Conservation (phyloP, 2,888 invertebrate genomes). For the Caradrina clavipalpis region DNA sequence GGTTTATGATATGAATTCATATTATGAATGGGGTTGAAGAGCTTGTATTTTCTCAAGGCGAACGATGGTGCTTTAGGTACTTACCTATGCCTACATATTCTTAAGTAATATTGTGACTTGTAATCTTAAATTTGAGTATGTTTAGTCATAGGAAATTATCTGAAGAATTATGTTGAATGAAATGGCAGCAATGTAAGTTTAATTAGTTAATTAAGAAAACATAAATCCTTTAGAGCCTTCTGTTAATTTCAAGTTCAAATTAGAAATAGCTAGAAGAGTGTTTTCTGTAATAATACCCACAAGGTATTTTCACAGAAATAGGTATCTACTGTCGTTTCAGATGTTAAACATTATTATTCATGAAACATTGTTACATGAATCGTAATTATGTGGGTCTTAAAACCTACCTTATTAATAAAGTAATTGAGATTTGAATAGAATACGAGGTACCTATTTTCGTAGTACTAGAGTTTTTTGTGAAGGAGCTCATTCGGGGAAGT, state of each 20-base stretch:
- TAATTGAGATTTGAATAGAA: too few relatives aligned
- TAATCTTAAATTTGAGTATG: background rate
- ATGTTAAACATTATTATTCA: too few relatives aligned
- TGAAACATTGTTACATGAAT: background rate
- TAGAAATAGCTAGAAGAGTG: background rate
- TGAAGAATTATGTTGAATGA: too few relatives aligned
- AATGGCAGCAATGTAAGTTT: background rate
- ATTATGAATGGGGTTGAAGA: slow-evolving; percentile 52
- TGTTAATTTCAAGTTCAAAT: background rate
- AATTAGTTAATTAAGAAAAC: slow-evolving; percentile 12
- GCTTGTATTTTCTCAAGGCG: slow-evolving; percentile 36
- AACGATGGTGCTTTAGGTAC: slow-evolving; percentile 3
- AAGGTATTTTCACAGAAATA: slow-evolving; percentile 1
- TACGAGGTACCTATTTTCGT: too few relatives aligned
- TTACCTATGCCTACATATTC: slow-evolving; percentile 7
- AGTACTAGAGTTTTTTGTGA: too few relatives aligned
- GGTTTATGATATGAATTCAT: slow-evolving; percentile 62
- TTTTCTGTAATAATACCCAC: background rate
- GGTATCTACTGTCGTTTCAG: background rate
- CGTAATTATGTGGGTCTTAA: too few relatives aligned
- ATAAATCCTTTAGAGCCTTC: background rate
- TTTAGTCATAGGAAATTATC: too few relatives aligned
- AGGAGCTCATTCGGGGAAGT: too few relatives aligned
- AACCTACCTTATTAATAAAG: too few relatives aligned
- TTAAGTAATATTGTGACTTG: slow-evolving; percentile 16